Conservation (phyloP, 2,113 vertebrate genomes). For the Dolichallabes microphthalmus region DNA sequence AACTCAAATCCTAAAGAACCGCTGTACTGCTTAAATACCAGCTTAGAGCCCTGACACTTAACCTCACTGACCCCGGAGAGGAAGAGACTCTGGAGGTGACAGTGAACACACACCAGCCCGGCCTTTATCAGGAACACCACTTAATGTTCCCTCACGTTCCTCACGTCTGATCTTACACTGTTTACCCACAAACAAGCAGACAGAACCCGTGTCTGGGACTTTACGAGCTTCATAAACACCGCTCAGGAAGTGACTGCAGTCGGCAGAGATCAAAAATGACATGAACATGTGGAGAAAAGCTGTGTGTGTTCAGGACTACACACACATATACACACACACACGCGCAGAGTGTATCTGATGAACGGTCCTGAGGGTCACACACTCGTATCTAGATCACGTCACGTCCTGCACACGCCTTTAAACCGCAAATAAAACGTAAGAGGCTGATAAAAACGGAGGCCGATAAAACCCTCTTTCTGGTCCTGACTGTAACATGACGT, state of each 20-base stretch:
- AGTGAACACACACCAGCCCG: background rate
- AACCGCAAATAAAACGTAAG: background rate
- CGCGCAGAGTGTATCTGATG: too few species aligned
- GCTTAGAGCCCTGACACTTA: background rate
- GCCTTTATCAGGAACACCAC: background rate
- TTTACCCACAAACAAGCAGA: background rate
- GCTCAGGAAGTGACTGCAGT: background rate
- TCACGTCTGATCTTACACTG: background rate
- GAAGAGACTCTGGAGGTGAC: background rate
- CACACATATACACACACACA: too few species aligned
- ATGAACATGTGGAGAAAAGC: too few species aligned
- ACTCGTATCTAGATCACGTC: background rate
- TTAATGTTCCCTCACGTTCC: background rate
- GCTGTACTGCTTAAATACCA: background rate
- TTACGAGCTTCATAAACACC: background rate
- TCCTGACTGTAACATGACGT: background rate
- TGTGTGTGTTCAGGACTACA: too few species aligned
- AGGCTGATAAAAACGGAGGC: background rate
- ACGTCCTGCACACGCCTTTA: background rate
- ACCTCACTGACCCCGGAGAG: background rate
- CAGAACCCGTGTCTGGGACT: background rate
- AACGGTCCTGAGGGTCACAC: background rate
- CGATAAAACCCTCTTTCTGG: background rate
- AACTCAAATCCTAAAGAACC: too few species aligned
- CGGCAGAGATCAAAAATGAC: too few species aligned